These are phyloP conservation scores for Trichonephila clavipes DNA, from an alignment of 1,140 invertebrate species.

Conservation along the genomic window DNA sequence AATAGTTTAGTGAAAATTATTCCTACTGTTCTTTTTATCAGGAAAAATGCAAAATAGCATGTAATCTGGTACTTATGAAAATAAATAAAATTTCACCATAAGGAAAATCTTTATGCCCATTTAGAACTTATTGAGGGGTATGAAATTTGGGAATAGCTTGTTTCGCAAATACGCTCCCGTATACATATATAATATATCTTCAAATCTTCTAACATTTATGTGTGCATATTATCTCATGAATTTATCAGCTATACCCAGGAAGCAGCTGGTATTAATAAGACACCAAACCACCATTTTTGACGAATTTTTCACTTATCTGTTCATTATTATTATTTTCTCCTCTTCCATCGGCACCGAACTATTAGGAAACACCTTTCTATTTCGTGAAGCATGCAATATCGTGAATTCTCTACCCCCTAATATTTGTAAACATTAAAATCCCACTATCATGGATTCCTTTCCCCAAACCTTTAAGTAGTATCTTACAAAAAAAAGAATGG, in stretches of 20 bases:
- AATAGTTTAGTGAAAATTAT: too few relatives aligned
- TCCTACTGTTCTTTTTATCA: too few relatives aligned
- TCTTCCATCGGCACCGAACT: not conserved
- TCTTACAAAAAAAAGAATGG: not conserved
- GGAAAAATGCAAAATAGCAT: too few relatives aligned
- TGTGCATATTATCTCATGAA: not conserved
- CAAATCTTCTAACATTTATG: not conserved
- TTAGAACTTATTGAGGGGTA: too few relatives aligned
- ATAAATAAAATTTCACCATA: too few relatives aligned
- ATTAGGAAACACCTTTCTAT: not conserved
- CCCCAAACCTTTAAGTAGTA: not conserved
- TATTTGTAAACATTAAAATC: not conserved
- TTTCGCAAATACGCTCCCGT: not conserved
- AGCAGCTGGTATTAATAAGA: constrained; percentile 2
- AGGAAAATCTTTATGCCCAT: too few relatives aligned
- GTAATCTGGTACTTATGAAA: too few relatives aligned
- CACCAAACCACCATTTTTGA: not conserved
- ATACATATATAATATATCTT: not conserved
- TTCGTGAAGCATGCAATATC: not conserved
- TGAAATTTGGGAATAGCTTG: too few relatives aligned
- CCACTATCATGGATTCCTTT: not conserved
- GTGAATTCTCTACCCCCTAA: not conserved
- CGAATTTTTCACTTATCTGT: not conserved
- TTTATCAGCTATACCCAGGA: not conserved
- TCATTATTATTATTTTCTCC: not conserved